Conservation (phyloP, 2,113 vertebrate species). For the Microtus oregoni region DNA sequence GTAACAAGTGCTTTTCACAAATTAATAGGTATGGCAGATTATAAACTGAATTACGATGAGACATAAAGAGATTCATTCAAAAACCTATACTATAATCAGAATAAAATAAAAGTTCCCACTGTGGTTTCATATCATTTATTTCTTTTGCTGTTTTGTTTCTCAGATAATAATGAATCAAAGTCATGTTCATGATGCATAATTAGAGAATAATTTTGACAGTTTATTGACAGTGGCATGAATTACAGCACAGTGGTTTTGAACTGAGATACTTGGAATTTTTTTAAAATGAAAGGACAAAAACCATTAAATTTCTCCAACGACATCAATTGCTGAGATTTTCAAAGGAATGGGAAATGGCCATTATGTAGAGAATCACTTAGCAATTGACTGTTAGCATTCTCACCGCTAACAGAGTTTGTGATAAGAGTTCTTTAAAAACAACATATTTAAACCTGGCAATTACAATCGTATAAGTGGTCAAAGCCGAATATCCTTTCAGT, state of each 20-base stretch:
- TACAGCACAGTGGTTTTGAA: background rate
- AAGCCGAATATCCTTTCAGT: background rate
- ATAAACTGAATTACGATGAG: background rate
- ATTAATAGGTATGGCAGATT: background rate
- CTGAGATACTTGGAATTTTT: background rate
- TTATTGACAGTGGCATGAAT: background rate
- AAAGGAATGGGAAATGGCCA: conserved; percentile 26
- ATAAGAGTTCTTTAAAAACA: conserved; percentile 25
- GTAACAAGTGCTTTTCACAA: background rate
- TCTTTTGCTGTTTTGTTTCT: conserved; percentile 44
- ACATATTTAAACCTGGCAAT: background rate
- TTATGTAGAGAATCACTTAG: conserved; percentile 2
- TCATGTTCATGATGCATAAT: conserved; percentile 34
- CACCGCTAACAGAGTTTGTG: conserved; percentile 8
- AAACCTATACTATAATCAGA: conserved; percentile 2
- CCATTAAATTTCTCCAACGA: background rate
- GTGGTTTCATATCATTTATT: background rate
- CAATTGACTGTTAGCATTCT: background rate
- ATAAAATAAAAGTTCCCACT: conserved; percentile 42
- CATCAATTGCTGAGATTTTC: conserved; percentile 55
- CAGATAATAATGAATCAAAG: conserved; percentile 60
- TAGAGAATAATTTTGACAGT: conserved; percentile 60
- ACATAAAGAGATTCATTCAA: conserved; percentile 40
- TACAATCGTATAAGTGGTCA: background rate
- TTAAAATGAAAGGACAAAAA: background rate